Base-by-base conservation (phyloP, 2,113 vertebrate genomes). In the Thunnus maccoyii region DNA sequence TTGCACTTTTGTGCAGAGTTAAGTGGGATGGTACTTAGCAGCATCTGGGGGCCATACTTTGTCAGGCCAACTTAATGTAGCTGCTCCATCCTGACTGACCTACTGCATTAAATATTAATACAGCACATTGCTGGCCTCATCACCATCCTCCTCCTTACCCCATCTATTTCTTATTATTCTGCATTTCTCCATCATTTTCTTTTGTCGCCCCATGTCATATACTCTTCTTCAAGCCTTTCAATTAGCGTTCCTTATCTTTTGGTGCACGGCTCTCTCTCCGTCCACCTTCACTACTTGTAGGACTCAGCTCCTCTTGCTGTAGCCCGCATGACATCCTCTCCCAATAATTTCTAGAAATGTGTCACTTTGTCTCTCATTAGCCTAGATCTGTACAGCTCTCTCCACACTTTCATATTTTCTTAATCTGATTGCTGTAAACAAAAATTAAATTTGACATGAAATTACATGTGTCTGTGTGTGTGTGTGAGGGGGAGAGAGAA, bases 21-120 rank as follows among this genome's bases (percentile, higher is more conserved):
- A 83, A 90, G 83, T 77, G 83, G 64, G 84, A 82, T 50, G 47
- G 84, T 86, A 79, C 89, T 89, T 65, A 62, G 81, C 76, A 68
- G 82, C 84, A 82, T 86, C 82, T 85, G 76, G 78, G 79, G 87
- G 78, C 82, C 61, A 27, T 78, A 83, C 78, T 88, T 79, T 88
- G 87, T 89, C 92, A 87, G 64, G 80, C 84, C 86, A 86, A 82
- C 84, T 88, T 90, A 88, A 92, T 86, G 91, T 86, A 83, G 86
- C 82, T 57, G 84, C 60, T 56, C 68, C 80, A 78, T 87, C 82
- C 80, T 77, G 64, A 90, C 88, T 90, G 88, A 87, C 89, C 90
- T 69, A 79, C 84, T 47, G 72, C 61, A 80, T 93, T 86, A 91
- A 92, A 90, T 83, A 88, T 93, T 89, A 54, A 93, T 63, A 54